A percentile compares a stretch with the other conserved stretches of the same genome.
These are phyloP conservation scores for Gryon sp. DNA, from an alignment of 1,140 invertebrate species.

Conservation along the genomic window DNA sequence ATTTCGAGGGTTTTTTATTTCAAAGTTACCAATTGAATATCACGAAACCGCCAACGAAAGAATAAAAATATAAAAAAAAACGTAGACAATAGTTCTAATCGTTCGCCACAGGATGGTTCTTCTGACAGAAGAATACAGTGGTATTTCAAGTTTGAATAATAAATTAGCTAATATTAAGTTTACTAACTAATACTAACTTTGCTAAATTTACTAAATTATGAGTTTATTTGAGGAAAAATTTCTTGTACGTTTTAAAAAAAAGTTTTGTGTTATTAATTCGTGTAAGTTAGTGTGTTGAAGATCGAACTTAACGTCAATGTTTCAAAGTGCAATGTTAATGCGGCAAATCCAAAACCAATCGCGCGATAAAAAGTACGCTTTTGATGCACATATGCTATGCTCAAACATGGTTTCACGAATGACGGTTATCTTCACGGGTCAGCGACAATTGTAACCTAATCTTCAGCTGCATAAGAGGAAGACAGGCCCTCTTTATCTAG, in stretches of 20 bases:
- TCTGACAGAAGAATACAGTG: no score
- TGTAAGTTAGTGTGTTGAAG: constrained; percentile 27
- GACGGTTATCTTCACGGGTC: constrained; percentile 77
- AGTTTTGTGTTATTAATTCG: constrained; percentile 23
- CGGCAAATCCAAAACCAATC: constrained; percentile 70
- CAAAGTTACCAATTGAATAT: no score
- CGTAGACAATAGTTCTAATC: no score
- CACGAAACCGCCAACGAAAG: neutral
- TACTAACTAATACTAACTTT: no score
- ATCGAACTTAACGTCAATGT: constrained; percentile 33
- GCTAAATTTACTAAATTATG: no score
- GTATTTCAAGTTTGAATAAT: no score
- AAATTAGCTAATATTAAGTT: no score
- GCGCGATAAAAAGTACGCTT: constrained; percentile 73
- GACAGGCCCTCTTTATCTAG: constrained; percentile 65
- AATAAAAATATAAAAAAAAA: constrained; percentile 30
- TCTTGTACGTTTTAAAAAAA: constrained; percentile 6
- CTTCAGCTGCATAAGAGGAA: constrained; percentile 69
- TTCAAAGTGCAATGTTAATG: constrained; percentile 70
- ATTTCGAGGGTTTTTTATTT: no score
- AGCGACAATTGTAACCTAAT: constrained; percentile 75
- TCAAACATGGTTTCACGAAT: constrained; percentile 69
- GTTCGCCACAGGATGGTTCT: no score
- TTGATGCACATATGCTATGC: constrained; percentile 62
- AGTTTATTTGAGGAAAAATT: neutral